A percentile compares a stretch with the other conserved stretches of the same genome.
Evolutionary conservation across 2,888 invertebrate species (phyloP).

Genomic region (Tenthredo amoena): DNA sequence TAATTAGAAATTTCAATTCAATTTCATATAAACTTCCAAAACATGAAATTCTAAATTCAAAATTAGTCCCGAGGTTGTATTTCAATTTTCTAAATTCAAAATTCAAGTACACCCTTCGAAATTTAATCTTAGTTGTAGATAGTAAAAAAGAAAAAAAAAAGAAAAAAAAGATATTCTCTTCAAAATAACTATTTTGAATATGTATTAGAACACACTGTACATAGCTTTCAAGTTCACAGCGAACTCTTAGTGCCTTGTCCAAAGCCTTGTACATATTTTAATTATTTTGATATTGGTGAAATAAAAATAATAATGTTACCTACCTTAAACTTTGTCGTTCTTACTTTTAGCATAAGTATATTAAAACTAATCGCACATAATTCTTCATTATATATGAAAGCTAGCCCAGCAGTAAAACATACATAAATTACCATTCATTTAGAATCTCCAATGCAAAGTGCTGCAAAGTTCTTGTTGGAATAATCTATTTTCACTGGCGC

Average conservation of each 20-base stretch:
- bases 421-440: not conserved
- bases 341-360: slow-evolving; percentile 1
- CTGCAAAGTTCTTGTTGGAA: not conserved
- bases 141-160: not conserved
- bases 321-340: slow-evolving; percentile 27
- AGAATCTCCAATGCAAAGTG: not conserved
- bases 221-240: slow-evolving; percentile 44
- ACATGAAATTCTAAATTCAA: slow-evolving; percentile 4
- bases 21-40: not conserved
- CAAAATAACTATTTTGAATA: slow-evolving; percentile 18
- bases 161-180: not conserved
- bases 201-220: slow-evolving; percentile 31
- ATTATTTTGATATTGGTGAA: slow-evolving; percentile 50
- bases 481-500: not conserved
- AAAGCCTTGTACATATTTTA: slow-evolving; percentile 50
- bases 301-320: slow-evolving; percentile 51
- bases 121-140: slow-evolving; percentile 12
- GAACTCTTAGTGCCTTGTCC: slow-evolving; percentile 50
- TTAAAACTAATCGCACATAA: not conserved
- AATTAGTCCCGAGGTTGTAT: slow-evolving; percentile 15
- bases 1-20: slow-evolving; percentile 3
- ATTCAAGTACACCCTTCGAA: slow-evolving; percentile 31
- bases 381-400: slow-evolving; percentile 19
- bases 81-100: slow-evolving; percentile 26
- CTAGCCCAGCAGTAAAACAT: slow-evolving; percentile 6